Evolutionary conservation across 92 coral and sea anemone genomes (phyloP), one percentile per base, ranked within the genome.

Genomic region (Nematostella vectensis): DNA sequence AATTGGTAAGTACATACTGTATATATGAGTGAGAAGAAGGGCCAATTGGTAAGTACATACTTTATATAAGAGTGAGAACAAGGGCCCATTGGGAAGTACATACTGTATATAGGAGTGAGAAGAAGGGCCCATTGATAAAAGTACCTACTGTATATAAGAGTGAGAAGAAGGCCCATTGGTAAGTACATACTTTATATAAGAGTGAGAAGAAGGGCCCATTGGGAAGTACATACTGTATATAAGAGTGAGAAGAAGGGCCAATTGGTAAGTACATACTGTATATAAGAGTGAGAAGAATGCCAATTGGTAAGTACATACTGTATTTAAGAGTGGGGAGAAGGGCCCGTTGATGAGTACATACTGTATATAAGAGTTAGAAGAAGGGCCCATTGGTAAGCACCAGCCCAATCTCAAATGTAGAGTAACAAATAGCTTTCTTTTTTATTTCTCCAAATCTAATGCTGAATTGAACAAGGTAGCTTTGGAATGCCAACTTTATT

Each of bases 111-210:
- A 36, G 12, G 33, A 6, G 72, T 49, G 2, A n/a, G n/a, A n/a
- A n/a, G n/a, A n/a, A n/a, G n/a, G n/a, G n/a, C n/a, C n/a, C n/a
- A n/a, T n/a, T n/a, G n/a, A n/a, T n/a, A n/a, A n/a, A n/a, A n/a
- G n/a, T n/a, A n/a, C n/a, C n/a, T n/a, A n/a, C n/a, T n/a, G n/a
- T n/a, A n/a, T n/a, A n/a, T n/a, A n/a, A 31, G 96, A 89, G 0
- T 69, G 96, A 62, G 96, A 89, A 20, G 96, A 89, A 19, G 96
- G 25, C 95, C 96, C 19, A 72, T 89, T 50, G 96, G 96, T 89
- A 48, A 65, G 66, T 30, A 28, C n/a, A 17, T 15, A 8, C 18
- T 56, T 27, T 19, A 2, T 39, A 39, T 39, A 36, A 11, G 33
- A 6, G 72, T 49, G 2, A n/a, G n/a, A n/a, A n/a, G n/a, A n/a